Evolutionary conservation across 2,888 invertebrate species (phyloP).

Genomic region (Atrina japonica): DNA sequence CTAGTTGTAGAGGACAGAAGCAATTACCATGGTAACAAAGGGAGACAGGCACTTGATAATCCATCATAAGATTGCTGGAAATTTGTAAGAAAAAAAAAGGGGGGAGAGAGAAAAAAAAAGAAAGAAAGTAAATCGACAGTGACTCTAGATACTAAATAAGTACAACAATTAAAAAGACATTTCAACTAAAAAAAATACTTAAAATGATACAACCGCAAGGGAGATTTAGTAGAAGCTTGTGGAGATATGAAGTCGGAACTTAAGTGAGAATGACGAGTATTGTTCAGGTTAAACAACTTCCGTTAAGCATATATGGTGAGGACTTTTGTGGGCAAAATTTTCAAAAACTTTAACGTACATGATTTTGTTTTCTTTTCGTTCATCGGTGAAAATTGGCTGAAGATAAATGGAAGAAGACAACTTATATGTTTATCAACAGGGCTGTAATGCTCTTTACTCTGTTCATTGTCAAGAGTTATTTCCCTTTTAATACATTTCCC

Average conservation of each 20-base stretch:
- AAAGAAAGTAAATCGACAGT: not conserved
- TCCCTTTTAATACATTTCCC: not conserved
- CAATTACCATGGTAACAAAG: slow-evolving; percentile 45
- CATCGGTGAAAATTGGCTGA: slow-evolving; percentile 9
- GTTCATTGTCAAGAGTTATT: not conserved
- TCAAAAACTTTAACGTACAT: slow-evolving; percentile 9
- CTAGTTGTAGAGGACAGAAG: slow-evolving; percentile 44
- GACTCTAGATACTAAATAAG: no score
- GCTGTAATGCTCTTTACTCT: no score
- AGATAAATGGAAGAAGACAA: slow-evolving; percentile 21
- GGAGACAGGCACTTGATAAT: slow-evolving; percentile 42
- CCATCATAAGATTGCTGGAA: slow-evolving; percentile 43
- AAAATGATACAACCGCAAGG: slow-evolving; percentile 16
- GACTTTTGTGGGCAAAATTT: slow-evolving; percentile 18
- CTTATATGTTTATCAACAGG: no score
- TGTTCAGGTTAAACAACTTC: slow-evolving; percentile 18
- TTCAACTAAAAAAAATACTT: slow-evolving; percentile 11
- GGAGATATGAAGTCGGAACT: slow-evolving; percentile 10
- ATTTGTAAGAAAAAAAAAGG: slow-evolving; percentile 28
- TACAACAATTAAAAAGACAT: slow-evolving; percentile 22
- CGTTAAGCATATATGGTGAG: slow-evolving; percentile 23
- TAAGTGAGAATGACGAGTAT: slow-evolving; percentile 13
- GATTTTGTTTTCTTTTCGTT: slow-evolving; percentile 10
- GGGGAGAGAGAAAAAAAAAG: no score
- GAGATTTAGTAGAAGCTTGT: slow-evolving; percentile 28